Conservation (phyloP, 2,113 vertebrate genomes). For the Syrmaticus mikado region DNA sequence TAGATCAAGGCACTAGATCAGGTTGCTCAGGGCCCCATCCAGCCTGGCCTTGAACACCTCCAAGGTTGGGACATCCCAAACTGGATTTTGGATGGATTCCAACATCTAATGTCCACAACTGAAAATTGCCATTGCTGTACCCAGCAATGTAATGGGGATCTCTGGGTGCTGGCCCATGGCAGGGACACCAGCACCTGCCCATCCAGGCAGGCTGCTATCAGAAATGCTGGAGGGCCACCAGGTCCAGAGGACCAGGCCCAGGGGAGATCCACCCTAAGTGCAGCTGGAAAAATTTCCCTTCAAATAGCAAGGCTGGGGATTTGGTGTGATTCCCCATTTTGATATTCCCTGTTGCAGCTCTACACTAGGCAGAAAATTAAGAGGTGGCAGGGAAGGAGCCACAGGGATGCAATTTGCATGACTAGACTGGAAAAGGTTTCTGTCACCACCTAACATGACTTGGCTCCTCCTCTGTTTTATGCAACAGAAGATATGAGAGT, state of each 20-base stretch:
- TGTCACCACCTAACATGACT: neutral
- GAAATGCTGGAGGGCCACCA: neutral
- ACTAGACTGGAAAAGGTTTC: conserved; percentile 31
- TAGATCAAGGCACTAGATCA: neutral
- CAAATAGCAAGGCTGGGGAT: neutral
- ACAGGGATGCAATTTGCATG: neutral
- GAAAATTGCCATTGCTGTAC: neutral
- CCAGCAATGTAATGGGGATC: too few relatives aligned
- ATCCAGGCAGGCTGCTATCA: neutral
- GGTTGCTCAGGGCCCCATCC: neutral
- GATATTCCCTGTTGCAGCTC: neutral
- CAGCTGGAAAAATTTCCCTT: neutral
- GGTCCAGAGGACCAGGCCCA: neutral
- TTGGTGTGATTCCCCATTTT: neutral
- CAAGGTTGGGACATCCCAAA: neutral
- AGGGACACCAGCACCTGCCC: neutral
- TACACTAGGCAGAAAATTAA: neutral
- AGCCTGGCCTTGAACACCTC: neutral
- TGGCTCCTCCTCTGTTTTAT: neutral
- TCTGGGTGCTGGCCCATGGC: neutral
- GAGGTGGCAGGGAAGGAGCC: neutral
- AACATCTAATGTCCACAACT: too few relatives aligned
- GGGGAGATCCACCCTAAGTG: neutral
- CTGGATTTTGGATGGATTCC: too few relatives aligned
- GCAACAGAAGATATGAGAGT: neutral